Evolutionary conservation across 2,113 vertebrate genomes (phyloP).

Genomic region (Ariopsis seemanni): DNA sequence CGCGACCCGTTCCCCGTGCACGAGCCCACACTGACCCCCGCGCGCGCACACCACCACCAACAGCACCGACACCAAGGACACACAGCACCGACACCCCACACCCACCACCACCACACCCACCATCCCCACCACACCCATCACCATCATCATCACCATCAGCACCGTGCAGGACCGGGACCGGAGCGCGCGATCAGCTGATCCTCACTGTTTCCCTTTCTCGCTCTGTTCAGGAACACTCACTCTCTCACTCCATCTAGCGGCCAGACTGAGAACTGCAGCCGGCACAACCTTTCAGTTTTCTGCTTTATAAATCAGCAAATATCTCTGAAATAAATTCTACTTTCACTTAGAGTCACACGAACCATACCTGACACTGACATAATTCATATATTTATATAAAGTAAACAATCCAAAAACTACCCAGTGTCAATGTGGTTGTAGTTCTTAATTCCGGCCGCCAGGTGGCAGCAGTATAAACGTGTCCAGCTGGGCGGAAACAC

Average conservation of each 20-base stretch:
- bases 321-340: background rate
- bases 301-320: background rate
- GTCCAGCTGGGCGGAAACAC: background rate
- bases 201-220: background rate
- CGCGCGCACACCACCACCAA: background rate
- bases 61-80: background rate
- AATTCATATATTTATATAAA: background rate
- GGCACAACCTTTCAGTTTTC: background rate
- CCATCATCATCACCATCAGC: background rate
- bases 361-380: background rate
- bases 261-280: background rate
- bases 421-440: background rate
- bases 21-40: background rate
- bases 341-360: background rate
- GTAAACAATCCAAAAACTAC: background rate
- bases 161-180: background rate
- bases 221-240: background rate
- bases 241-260: background rate
- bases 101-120: background rate
- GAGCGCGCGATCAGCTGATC: slow-evolving; percentile 19
- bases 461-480: background rate
- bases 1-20: slow-evolving; percentile 10
- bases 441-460: background rate
- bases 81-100: background rate
- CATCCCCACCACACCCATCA: too few species aligned